phyloP scores from a whole-genome alignment of 1,140 invertebrate species.

The Meloidogyne chitwoodi region DNA sequence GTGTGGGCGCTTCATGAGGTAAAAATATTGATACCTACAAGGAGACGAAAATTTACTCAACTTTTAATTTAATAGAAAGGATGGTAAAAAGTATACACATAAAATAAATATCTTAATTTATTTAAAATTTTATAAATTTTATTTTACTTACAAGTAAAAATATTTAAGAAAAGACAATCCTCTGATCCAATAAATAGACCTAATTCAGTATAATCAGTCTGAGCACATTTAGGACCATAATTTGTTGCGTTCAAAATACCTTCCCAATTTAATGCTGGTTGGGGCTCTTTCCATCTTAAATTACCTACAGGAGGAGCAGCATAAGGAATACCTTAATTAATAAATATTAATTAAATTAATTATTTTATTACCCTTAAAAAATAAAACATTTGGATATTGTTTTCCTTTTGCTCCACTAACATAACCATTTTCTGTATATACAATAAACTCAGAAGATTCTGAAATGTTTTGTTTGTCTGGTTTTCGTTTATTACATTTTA shows the following conservation, averaged over 20 bases:
- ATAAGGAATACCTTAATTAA: not conserved
- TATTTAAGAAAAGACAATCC: conserved; percentile 91
- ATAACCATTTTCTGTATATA: not conserved
- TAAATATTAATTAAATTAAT: too few species aligned
- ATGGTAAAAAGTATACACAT: too few species aligned
- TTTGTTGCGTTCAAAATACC: conserved; percentile 24
- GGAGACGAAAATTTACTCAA: too few species aligned
- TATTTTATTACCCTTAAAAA: not conserved
- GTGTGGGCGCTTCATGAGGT: too few species aligned
- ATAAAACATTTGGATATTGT: not conserved
- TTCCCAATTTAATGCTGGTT: conserved; percentile 19
- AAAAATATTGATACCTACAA: too few species aligned
- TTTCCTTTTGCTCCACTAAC: not conserved
- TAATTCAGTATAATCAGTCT: conserved; percentile 16
- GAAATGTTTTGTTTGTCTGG: too few species aligned
- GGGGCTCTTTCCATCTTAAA: conserved; percentile 8
- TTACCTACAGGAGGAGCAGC: not conserved
- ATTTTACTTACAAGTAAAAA: conserved; percentile 73
- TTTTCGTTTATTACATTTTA: too few species aligned
- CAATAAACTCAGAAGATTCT: not conserved
- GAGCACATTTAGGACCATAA: conserved; percentile 14
- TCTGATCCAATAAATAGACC: conserved; percentile 63
- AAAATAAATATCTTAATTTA: too few species aligned
- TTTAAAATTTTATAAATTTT: not conserved
- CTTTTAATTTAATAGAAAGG: too few species aligned